These are phyloP conservation scores for Dicrurus megarhynchus DNA, from an alignment of 2,113 vertebrate genomes.

Conservation along the genomic window DNA sequence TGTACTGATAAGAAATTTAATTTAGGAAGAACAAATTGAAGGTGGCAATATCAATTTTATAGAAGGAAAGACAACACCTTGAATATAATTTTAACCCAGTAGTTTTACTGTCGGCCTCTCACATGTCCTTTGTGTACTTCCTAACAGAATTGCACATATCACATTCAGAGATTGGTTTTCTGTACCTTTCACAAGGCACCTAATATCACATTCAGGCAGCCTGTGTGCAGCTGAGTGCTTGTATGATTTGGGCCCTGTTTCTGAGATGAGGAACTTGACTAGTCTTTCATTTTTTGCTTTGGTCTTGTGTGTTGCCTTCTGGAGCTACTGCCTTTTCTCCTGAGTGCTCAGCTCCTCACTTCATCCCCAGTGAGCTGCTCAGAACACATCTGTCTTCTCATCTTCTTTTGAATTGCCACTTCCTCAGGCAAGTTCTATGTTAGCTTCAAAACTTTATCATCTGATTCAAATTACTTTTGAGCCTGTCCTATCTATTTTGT, in stretches of 20 bases:
- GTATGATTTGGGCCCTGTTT: neutral
- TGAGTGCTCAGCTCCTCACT: neutral
- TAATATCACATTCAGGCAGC: neutral
- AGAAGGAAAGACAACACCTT: neutral
- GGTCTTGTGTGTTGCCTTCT: neutral
- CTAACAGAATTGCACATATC: neutral
- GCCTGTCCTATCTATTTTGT: neutral
- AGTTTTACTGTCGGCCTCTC: neutral
- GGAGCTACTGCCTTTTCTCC: neutral
- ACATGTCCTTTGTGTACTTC: neutral
- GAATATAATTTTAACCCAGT: neutral
- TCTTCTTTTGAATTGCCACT: neutral
- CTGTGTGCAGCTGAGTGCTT: neutral
- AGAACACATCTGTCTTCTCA: neutral
- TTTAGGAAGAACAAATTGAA: neutral
- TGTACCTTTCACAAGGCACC: neutral
- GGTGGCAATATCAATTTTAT: neutral
- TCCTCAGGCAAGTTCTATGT: neutral
- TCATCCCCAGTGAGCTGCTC: neutral
- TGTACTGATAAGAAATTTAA: neutral
- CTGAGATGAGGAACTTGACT: neutral
- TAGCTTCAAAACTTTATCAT: neutral
- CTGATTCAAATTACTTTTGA: neutral
- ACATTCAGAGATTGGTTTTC: neutral
- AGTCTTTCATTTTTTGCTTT: neutral